Evolutionary conservation across 2,888 invertebrate genomes (phyloP), one percentile per base, ranked within the genome.

Genomic region (Dynastes grantii): DNA sequence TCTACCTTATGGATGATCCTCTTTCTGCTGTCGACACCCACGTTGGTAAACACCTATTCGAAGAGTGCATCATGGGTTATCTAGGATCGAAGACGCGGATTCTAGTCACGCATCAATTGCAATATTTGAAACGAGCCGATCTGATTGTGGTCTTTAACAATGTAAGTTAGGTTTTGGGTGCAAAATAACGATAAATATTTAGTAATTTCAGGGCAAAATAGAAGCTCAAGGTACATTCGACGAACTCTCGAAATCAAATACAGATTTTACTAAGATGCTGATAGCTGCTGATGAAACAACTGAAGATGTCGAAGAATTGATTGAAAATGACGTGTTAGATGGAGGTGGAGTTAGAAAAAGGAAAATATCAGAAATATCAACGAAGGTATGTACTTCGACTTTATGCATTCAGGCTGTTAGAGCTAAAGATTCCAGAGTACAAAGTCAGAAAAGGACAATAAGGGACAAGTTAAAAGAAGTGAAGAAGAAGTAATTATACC

Each of bases 1-100:
- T 96, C 78, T 96, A 95, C 85, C 88, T 96, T 2, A 86, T 96
- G 53, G 96, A 96, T 85, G 96, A 96, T 89, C 95, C 96, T 0
- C 87, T 96, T 2, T 94, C 94, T 76, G 95, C 95, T 0, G 95
- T 96, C 0, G 96, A 96, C 87, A 91, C 94, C 0, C 92, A 93
- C 80, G 95, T 96, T 13, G 94, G 94, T 0, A 91, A 92, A 79
- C 93, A 94, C 87, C 88, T 96, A 6, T 95, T 95, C 85, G 92
- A 95, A 70, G 91, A 94, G 88, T 96, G 95, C 68, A 93, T 95
- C 68, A 88, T 89, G 5, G 88, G 89, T 9, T 89, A 90, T 78
- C 87, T 94, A 80, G 88, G 87, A 70, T 87, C 90, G 2, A 93
- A 92, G 86, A 92, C 92, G 0, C 88, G 92, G 78, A 90, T 95